Evolutionary conservation across 2,888 invertebrate genomes (phyloP), one percentile per base, ranked within the genome.

Genomic region (Andricus curvator): DNA sequence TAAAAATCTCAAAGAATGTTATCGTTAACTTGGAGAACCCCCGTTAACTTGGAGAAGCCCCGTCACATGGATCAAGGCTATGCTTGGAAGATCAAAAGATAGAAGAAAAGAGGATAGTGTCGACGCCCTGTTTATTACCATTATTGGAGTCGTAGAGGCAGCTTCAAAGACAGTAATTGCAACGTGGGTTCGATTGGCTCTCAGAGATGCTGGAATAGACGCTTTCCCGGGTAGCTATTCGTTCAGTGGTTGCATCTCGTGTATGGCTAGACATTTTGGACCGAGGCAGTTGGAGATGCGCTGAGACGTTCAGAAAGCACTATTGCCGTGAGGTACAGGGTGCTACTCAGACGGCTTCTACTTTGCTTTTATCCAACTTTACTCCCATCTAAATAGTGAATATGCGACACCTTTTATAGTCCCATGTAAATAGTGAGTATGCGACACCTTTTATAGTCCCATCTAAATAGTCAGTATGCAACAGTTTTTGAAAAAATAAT

Each of bases 191-290:
- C 78, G 82, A 5, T 83, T 83, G 0, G 84, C 80, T 0, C 60
- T 86, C 25, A 84, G 81, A 66, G 83, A 84, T 1, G 84, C 85
- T 11, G 83, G 81, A 1, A 79, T 85, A 15, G 80, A 84, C 29
- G 83, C 82, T n/a, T 17, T 83, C 1, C 84, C 84, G 9, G 84
- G 85, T 2, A 85, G 84, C 48, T 29, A 78, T 85, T 37, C 78
- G 85, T 37, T 82, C 83, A 25, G 83, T 83, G 4, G 86, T 86
- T 22, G 84, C 86, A n/a, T 83, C 84, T n/a, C 64, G 78, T 4
- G 25, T 77, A 8, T 85, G 86, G 86, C 22, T 84, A 29, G 83
- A 85, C 62, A 84, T 86, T 44, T 67, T 86, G 8, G 67, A 82
- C 48, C 62, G 77, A 29, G 84, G 85, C 15, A 86, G 85, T 77